Evolutionary conservation across 2,888 invertebrate species (phyloP), one percentile per base, ranked within the genome.

Genomic region (Lithophane leautieri): DNA sequence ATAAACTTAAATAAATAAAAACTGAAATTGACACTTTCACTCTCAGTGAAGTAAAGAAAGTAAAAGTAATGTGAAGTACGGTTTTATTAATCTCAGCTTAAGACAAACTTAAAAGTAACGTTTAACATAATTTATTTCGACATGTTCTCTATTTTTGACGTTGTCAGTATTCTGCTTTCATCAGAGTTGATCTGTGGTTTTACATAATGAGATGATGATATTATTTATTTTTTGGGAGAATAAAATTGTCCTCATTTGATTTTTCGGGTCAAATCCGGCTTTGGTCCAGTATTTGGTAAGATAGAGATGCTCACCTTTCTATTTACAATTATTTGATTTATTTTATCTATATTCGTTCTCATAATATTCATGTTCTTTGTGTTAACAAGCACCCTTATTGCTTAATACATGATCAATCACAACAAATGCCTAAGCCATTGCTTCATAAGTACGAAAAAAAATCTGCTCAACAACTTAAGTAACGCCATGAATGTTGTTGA

Each of bases 61-160:
- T 79, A 84, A 84, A 84, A 82, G 72, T 81, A 47, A 84, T 70
- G 42, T 67, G 62, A 40, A 56, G 25, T 47, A 60, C 52, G 40
- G 82, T 82, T 76, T 73, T 58, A 72, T 58, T 79, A 71, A 79
- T 78, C 85, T 82, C 50, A 61, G 86, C 63, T 85, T 85, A 79
- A 71, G 50, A 50, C 56, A 34, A 50, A 44, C n/a, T 78, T 62
- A 54, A 61, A 52, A 66, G 28, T 71, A 7, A 56, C 7, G 14
- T 71, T 73, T 70, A 68, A 61, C 81, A 76, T 81, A 80, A 67
- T 60, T 67, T 80, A 76, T 72, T 67, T 68, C 56, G 61, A 69
- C 16, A 69, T 54, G n/a, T 25, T 28, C 22, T 76, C n/a, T 25
- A 73, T 61, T 34, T 54, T 42, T 61, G 44, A 65, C 60, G 16